Conservation (phyloP, 2,113 vertebrate species). For the Halichoeres trimaculatus region DNA sequence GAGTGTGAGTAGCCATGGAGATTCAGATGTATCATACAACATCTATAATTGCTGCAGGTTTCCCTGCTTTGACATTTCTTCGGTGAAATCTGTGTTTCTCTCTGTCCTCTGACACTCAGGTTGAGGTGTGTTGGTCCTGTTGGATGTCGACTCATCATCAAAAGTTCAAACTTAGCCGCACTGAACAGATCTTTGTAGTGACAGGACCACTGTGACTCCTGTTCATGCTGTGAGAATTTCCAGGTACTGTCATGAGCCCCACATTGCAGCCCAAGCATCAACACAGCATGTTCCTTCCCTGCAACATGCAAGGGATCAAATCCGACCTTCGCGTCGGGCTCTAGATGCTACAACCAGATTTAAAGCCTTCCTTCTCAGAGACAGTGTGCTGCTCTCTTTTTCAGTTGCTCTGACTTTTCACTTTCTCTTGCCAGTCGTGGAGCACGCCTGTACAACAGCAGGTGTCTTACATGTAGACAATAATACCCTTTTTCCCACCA, state of each 20-base stretch:
- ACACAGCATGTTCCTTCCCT: conserved; percentile 36
- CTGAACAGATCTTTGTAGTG: conserved; percentile 54
- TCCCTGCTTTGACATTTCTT: conserved; percentile 10
- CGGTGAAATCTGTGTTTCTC: conserved; percentile 18
- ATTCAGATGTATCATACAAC: conserved; percentile 7
- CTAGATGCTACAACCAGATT: conserved; percentile 44
- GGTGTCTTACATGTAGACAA: background rate
- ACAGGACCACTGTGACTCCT: conserved; percentile 41
- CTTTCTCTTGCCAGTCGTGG: background rate
- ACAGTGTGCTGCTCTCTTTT: conserved; percentile 22
- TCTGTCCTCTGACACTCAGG: conserved; percentile 31
- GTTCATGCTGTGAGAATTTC: conserved; percentile 40
- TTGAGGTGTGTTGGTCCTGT: conserved; percentile 19
- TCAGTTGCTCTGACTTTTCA: conserved; percentile 44
- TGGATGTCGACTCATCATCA: conserved; percentile 16
- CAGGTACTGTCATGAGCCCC: conserved; percentile 55
- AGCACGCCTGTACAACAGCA: background rate
- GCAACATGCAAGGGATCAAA: conserved; percentile 53
- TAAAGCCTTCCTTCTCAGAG: conserved; percentile 32
- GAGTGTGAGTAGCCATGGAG: background rate
- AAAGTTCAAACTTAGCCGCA: conserved; percentile 24
- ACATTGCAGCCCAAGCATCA: conserved; percentile 26
- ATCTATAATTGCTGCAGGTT: conserved; percentile 15
- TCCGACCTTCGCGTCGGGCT: conserved; percentile 39
- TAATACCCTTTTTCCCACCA: background rate